Evolutionary conservation across 2,888 invertebrate species (phyloP).

Genomic region (Panzeria rudis): DNA sequence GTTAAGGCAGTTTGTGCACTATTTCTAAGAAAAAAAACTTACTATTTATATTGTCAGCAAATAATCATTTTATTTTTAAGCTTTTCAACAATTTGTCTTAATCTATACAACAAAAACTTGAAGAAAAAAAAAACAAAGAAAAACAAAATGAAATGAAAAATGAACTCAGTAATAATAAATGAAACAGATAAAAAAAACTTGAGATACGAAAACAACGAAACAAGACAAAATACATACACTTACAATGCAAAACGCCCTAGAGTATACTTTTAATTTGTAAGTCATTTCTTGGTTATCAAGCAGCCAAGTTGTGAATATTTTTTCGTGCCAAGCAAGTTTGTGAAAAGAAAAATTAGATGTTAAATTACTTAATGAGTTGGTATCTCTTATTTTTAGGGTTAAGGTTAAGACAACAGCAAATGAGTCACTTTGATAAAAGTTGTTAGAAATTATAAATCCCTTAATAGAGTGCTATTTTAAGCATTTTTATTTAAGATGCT

Average conservation of each 20-base stretch:
- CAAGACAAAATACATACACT: not conserved
- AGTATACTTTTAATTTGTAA: slow-evolving; percentile 36
- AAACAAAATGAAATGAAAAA: not conserved
- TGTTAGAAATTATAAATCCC: not conserved
- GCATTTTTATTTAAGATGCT: not conserved
- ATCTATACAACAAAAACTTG: not conserved
- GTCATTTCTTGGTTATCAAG: not conserved
- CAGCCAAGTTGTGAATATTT: not conserved
- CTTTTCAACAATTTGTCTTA: slow-evolving; percentile 20
- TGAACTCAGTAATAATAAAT: slow-evolving; percentile 34
- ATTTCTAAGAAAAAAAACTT: slow-evolving; percentile 3
- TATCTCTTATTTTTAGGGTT: not conserved
- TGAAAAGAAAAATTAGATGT: slow-evolving; percentile 13
- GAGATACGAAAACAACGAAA: slow-evolving; percentile 1
- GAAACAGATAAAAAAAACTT: slow-evolving; percentile 33
- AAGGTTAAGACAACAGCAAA: not conserved
- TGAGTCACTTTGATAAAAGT: not conserved
- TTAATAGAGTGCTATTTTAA: not conserved
- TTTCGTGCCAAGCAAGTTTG: not conserved
- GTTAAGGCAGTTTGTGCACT: not conserved
- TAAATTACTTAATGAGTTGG: slow-evolving; percentile 13
- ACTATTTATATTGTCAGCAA: slow-evolving; percentile 38
- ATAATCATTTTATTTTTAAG: slow-evolving; percentile 42
- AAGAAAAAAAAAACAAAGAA: not conserved
- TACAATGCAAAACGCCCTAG: slow-evolving; percentile 14